These are phyloP conservation scores for Malacoraja senta DNA, from an alignment of 2,797 vertebrate species.

Conservation along the genomic window DNA sequence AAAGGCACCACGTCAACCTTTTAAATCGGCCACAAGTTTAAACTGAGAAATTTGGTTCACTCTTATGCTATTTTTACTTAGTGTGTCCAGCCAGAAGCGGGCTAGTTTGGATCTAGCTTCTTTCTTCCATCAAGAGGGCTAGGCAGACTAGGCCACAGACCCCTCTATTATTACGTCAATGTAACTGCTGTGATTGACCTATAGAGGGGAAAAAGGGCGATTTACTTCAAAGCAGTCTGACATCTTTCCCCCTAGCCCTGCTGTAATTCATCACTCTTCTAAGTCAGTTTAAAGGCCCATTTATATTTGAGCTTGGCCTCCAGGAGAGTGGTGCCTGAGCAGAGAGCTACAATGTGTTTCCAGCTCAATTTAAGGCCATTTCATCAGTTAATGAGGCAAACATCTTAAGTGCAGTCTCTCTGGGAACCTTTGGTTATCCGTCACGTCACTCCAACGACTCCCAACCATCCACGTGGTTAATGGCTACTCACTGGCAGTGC, in stretches of 20 bases:
- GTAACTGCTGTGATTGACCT: conserved; percentile 6
- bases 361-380: not conserved
- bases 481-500: not conserved
- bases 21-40: not conserved
- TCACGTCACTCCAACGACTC: not conserved
- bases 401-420: not conserved
- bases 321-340: not conserved
- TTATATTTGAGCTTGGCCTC: not conserved
- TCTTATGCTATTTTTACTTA: not conserved
- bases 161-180: conserved; percentile 5
- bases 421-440: not conserved
- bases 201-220: not conserved
- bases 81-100: not conserved
- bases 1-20: not conserved
- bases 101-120: not conserved
- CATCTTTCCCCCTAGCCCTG: not conserved
- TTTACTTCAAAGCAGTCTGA: conserved; percentile 20
- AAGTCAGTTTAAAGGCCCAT: conserved; percentile 10
- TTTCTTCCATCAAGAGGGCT: not conserved
- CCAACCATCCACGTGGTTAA: not conserved
- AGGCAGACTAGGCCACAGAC: not conserved
- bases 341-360: not conserved
- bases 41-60: not conserved
- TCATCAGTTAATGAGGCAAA: conserved; percentile 8
- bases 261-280: conserved; percentile 11